These are phyloP conservation scores for Piezodorus guildinii DNA, from an alignment of 1,140 invertebrate genomes.

Conservation along the genomic window DNA sequence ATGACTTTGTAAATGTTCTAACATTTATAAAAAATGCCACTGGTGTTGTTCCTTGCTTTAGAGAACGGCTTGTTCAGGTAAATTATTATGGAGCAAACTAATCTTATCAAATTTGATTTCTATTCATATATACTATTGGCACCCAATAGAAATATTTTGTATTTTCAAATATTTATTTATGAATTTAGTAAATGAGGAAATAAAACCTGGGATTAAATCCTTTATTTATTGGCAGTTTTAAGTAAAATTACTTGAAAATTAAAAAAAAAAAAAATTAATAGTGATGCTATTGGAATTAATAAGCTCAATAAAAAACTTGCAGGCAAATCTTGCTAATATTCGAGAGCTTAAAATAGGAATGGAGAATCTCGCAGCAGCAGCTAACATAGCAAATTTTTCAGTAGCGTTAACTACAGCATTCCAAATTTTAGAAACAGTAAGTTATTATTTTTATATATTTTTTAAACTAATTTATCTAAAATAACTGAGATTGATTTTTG, in stretches of 20 bases:
- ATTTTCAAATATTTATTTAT: not conserved
- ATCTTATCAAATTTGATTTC: not conserved
- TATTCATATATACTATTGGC: not conserved
- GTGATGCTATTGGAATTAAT: too few species aligned
- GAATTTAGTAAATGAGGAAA: not conserved
- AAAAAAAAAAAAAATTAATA: too few species aligned
- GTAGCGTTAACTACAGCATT: conserved; percentile 82
- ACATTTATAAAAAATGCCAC: conserved; percentile 66
- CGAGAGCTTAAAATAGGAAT: conserved; percentile 70
- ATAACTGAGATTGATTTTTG: too few species aligned
- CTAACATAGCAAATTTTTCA: conserved; percentile 89
- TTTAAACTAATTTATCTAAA: not conserved
- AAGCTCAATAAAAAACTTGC: conserved; percentile 25
- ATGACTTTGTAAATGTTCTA: conserved; percentile 97
- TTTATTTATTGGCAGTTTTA: too few species aligned
- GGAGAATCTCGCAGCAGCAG: conserved; percentile 57
- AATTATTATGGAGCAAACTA: conserved; percentile 20
- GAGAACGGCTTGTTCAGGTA: conserved; percentile 71
- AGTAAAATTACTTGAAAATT: too few species aligned
- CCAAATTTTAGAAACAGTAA: conserved; percentile 57
- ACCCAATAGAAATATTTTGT: not conserved
- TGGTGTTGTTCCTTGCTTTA: conserved; percentile 77
- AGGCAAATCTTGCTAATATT: conserved; percentile 84
- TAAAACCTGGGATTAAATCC: too few species aligned
- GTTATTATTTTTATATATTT: not conserved